phyloP scores from a whole-genome alignment of 2,113 vertebrate genomes.

The Pseudois nayaur region DNA sequence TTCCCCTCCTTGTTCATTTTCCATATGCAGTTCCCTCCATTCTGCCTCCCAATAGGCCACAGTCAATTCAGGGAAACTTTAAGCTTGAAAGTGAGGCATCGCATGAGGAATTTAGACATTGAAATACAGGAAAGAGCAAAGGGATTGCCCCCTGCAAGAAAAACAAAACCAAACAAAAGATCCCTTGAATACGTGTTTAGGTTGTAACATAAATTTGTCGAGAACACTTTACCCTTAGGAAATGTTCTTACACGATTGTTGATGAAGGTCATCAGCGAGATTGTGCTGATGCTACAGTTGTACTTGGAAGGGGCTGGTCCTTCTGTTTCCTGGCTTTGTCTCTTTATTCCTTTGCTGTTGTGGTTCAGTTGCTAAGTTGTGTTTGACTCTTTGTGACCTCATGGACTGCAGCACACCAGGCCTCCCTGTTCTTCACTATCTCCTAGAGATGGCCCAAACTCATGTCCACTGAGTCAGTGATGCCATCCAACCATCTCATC shows the following conservation, averaged over 20 bases:
- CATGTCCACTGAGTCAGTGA: not conserved
- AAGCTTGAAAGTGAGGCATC: not conserved
- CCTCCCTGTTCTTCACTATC: not conserved
- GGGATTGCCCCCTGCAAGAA: not conserved
- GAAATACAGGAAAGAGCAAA: not conserved
- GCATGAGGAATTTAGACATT: not conserved
- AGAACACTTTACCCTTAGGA: not conserved
- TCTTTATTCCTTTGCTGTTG: not conserved
- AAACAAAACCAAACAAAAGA: not conserved
- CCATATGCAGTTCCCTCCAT: not conserved
- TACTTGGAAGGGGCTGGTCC: not conserved
- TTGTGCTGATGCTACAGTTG: rapidly evolving
- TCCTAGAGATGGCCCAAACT: not conserved
- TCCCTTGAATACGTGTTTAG: not conserved
- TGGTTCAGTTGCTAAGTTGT: not conserved
- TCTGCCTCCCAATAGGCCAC: not conserved
- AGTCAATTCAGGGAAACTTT: not conserved
- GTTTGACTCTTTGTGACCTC: not conserved
- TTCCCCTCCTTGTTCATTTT: not conserved
- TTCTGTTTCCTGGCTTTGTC: not conserved
- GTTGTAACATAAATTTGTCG: not conserved
- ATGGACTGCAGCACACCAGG: not conserved
- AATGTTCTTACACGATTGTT: not conserved
- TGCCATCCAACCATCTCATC: not conserved
- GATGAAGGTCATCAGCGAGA: not conserved